These are phyloP conservation scores for Aspidiotus rigidus DNA, from an alignment of 2,888 invertebrate species.

Conservation along the genomic window DNA sequence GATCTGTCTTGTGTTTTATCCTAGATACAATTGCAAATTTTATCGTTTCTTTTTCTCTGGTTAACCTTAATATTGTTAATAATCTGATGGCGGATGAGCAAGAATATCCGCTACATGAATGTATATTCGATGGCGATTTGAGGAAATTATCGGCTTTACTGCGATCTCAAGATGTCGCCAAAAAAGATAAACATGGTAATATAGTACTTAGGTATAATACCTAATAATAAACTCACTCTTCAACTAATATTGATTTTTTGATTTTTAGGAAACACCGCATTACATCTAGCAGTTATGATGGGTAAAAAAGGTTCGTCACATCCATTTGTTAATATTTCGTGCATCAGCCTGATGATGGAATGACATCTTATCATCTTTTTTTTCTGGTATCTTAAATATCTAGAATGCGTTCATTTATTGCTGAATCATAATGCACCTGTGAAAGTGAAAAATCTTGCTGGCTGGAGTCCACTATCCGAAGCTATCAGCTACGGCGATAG, in stretches of 20 bases:
- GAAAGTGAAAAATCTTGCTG: conserved; percentile 86
- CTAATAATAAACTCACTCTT: not conserved
- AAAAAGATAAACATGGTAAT: conserved; percentile 66
- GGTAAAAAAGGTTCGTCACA: conserved; percentile 69
- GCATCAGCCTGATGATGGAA: not conserved
- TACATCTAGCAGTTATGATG: conserved; percentile 93
- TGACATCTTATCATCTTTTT: conserved; percentile 14
- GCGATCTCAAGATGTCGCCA: conserved; percentile 63
- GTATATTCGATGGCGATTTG: conserved; percentile 80
- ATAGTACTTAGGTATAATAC: conserved; percentile 3
- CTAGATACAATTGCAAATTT: no score
- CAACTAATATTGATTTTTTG: conserved; percentile 32
- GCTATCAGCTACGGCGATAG: conserved; percentile 96
- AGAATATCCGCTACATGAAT: conserved; percentile 71
- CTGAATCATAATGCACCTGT: conserved; percentile 89
- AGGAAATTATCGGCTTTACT: conserved; percentile 63
- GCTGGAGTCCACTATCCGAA: conserved; percentile 97
- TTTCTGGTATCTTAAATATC: conserved; percentile 41
- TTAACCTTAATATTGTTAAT: no score
- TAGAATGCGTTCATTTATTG: conserved; percentile 82
- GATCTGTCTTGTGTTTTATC: no score
- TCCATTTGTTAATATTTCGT: conserved; percentile 19
- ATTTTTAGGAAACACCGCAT: conserved; percentile 78
- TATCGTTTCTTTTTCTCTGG: no score
- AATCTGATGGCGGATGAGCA: conserved; percentile 48